Base-by-base conservation (phyloP, 2,888 invertebrate genomes). In the Plemyria rubiginata region DNA sequence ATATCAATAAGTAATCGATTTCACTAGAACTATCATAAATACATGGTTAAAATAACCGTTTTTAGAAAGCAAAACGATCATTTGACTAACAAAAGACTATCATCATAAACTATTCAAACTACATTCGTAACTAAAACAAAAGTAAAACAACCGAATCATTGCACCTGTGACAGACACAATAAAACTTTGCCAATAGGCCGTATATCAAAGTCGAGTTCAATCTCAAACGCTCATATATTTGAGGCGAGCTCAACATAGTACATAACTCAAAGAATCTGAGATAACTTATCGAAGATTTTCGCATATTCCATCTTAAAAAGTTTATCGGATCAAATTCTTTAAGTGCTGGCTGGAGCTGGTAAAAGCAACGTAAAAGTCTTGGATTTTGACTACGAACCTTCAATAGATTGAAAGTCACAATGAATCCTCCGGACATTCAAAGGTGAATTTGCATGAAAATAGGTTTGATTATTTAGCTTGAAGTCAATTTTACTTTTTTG, bases 181-280 rank as follows among this genome's bases (percentile, higher is more conserved):
- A 91, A 89, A 92, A 92, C 90, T 92, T 91, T 90, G 85, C 89
- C 91, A 90, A 91, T 91, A 90, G 87, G 85, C 88, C 79, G 87
- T 91, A 90, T 90, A 87, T 92, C 88, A 88, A 84, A 87, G 86
- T 87, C 87, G 78, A 84, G 85, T 89, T 88, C 86, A 85, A 90
- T 90, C 87, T 90, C 87, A 86, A 90, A 90, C 80, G 80, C 83
- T 90, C 86, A 90, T 92, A 90, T 88, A 90, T 89, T 88, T 85
- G 78, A 84, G 82, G 77, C 84, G 82, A 87, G 87, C 87, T 84
- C 78, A 81, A 79, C 65, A 60, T 59, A 66, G 80, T 85, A 85
- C 79, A 81, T 85, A 87, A 87, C 85, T 88, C 85, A 86, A 81
- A 84, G 85, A 86, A 85, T 83, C 78, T 74, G 76, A 82, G 82